Conservation (phyloP, 2,113 vertebrate genomes). For the Pseudonaja textilis region DNA sequence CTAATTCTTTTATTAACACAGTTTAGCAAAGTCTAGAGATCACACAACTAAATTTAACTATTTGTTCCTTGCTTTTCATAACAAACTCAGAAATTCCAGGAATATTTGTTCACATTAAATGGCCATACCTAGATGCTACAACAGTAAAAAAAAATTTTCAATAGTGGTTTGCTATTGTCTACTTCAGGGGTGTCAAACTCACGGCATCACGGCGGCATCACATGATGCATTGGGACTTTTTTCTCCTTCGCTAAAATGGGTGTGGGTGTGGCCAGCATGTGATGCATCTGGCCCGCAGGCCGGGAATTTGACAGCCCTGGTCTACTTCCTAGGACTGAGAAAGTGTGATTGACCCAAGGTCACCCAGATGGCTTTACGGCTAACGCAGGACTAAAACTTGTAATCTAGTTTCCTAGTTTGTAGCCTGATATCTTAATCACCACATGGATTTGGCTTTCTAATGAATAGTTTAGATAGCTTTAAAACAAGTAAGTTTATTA, state of each 20-base stretch:
- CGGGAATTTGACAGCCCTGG: no score
- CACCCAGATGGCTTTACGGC: background rate
- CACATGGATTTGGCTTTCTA: background rate
- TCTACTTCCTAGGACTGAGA: background rate
- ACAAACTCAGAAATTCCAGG: background rate
- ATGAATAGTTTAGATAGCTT: background rate
- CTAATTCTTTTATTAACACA: background rate
- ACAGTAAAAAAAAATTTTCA: background rate
- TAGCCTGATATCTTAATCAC: background rate
- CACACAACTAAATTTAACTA: background rate
- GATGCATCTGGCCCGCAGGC: no score
- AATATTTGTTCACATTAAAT: background rate
- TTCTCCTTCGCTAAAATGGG: no score
- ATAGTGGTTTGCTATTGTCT: background rate
- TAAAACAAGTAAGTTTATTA: background rate
- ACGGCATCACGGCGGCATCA: accelerated
- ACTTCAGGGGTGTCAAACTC: no score
- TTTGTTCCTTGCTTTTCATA: background rate
- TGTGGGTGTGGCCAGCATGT: no score
- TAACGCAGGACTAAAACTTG: background rate
- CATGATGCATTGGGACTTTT: no score
- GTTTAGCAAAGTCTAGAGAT: background rate
- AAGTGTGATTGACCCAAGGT: background rate
- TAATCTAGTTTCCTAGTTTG: background rate
- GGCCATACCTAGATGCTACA: background rate